These are phyloP conservation scores for Sturmia bella DNA, from an alignment of 2,888 invertebrate genomes.

Conservation along the genomic window DNA sequence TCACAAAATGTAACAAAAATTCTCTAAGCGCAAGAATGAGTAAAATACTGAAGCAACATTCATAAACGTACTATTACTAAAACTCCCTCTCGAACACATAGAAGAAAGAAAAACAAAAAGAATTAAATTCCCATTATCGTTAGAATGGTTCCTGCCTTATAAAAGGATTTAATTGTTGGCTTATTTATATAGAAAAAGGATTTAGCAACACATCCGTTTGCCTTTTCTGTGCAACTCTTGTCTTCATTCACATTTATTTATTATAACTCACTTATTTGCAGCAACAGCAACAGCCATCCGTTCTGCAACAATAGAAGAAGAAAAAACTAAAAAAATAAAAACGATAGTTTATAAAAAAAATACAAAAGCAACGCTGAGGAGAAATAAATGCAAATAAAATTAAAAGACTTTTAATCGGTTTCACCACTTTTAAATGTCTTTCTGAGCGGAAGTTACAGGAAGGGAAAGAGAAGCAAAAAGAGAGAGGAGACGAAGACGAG, in stretches of 20 bases:
- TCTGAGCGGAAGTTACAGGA: slow-evolving; percentile 33
- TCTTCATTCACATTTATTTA: slow-evolving; percentile 46
- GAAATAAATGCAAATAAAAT: slow-evolving; percentile 57
- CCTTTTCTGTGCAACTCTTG: neutral
- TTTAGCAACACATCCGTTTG: slow-evolving; percentile 31
- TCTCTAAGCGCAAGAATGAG: slow-evolving; percentile 14
- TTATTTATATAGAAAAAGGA: slow-evolving; percentile 54
- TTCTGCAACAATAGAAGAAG: slow-evolving; percentile 23
- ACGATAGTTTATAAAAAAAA: slow-evolving; percentile 3
- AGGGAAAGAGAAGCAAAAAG: slow-evolving; percentile 10
- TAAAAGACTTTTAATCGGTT: slow-evolving; percentile 62
- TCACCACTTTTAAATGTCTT: slow-evolving; percentile 57
- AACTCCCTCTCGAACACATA: neutral
- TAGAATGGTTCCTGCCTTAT: slow-evolving; percentile 24
- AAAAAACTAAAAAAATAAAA: neutral
- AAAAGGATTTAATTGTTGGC: slow-evolving; percentile 48
- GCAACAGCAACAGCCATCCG: slow-evolving; percentile 18
- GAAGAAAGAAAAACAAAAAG: neutral
- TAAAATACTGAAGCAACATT: neutral
- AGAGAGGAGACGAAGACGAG: slow-evolving; percentile 1
- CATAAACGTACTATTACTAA: slow-evolving; percentile 1
- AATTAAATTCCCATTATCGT: slow-evolving; percentile 54
- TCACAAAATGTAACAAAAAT: neutral
- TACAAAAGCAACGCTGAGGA: slow-evolving; percentile 13
- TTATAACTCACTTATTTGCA: slow-evolving; percentile 35